phyloP scores from a whole-genome alignment of 2,113 vertebrate species.

The Sylvilagus bachmani region DNA sequence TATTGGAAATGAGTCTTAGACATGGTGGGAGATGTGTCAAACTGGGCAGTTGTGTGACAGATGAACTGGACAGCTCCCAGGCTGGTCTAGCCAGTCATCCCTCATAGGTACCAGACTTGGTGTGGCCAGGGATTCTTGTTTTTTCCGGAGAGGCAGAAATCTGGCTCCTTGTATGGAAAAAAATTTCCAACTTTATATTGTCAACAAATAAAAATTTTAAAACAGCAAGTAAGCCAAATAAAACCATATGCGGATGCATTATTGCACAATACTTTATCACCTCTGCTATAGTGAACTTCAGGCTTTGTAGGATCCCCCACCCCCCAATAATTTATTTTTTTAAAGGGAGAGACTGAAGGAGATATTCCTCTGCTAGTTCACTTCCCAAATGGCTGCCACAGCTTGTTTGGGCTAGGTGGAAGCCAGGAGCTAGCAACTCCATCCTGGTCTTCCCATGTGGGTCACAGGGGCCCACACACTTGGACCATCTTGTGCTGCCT shows the following conservation, averaged over 20 bases:
- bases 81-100: not conserved
- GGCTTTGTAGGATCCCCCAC: not conserved
- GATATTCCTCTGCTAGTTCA: too few relatives aligned
- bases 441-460: too few relatives aligned
- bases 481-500: too few relatives aligned
- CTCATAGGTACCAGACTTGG: not conserved
- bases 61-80: not conserved
- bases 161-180: not conserved
- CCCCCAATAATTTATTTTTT: not conserved
- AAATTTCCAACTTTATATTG: not conserved
- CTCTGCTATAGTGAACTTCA: not conserved
- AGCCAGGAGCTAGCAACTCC: too few relatives aligned
- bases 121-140: not conserved
- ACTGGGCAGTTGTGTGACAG: not conserved
- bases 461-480: too few relatives aligned
- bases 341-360: too few relatives aligned
- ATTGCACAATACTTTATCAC: not conserved
- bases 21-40: not conserved
- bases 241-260: not conserved
- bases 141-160: conserved; percentile 17
- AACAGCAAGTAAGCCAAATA: not conserved
- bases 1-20: not conserved
- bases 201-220: not conserved
- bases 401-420: too few relatives aligned
- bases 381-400: too few relatives aligned